phyloP scores from a whole-genome alignment of 2,797 vertebrate genomes.

The Rhodeus uyekii region DNA sequence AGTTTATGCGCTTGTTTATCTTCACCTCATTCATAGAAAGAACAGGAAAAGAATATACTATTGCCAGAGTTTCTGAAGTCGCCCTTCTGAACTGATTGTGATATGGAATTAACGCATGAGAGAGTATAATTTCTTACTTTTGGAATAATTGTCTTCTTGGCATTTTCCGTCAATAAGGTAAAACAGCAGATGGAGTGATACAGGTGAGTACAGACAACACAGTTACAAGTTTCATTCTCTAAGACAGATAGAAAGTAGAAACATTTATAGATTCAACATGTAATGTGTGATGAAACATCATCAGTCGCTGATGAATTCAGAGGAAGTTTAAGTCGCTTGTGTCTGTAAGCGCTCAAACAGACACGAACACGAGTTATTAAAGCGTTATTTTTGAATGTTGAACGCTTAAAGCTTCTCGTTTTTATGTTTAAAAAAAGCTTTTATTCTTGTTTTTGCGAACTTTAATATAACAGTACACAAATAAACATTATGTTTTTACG shows the following conservation, averaged over 20 bases:
- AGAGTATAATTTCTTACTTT: background rate
- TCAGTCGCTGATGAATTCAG: background rate
- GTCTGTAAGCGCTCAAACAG: background rate
- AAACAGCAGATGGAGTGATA: constrained; percentile 22
- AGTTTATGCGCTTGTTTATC: constrained; percentile 13
- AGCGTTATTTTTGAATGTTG: background rate
- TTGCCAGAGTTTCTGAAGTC: background rate
- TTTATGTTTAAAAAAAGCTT: too few species aligned
- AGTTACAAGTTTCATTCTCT: background rate
- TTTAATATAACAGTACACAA: too few species aligned
- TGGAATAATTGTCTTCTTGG: background rate
- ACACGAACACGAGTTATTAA: background rate
- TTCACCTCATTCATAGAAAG: background rate
- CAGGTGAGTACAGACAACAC: constrained; percentile 19
- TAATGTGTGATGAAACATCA: background rate
- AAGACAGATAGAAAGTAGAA: background rate
- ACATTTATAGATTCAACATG: background rate
- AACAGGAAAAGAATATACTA: too few species aligned
- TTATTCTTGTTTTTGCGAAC: too few species aligned
- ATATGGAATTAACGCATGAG: background rate
- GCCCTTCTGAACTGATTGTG: background rate
- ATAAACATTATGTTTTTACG: too few species aligned
- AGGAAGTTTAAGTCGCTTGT: background rate
- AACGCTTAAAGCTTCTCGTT: too few species aligned
- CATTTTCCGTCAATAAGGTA: background rate